Conservation (phyloP, 2,797 vertebrate species). For the Cyprinodon diabolis region DNA sequence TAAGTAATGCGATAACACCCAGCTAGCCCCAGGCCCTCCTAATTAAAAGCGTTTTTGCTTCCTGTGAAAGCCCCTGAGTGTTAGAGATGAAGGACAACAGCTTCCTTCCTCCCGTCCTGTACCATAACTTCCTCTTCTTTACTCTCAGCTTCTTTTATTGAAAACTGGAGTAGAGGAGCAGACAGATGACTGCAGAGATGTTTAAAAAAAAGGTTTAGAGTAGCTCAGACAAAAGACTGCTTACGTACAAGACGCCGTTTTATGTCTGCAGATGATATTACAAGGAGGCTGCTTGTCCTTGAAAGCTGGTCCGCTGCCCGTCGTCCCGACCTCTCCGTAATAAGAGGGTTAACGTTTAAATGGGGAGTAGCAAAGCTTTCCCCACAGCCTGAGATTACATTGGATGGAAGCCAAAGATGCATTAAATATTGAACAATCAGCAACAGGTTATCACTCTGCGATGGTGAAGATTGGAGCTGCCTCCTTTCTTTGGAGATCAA, state of each 20-base stretch:
- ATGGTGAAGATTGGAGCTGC: conserved; percentile 3
- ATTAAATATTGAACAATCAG: conserved; percentile 53
- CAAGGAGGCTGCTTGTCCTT: conserved; percentile 31
- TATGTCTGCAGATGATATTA: neutral
- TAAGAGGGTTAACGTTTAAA: conserved; percentile 21
- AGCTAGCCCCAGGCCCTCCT: conserved; percentile 53
- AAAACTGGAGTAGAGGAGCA: neutral
- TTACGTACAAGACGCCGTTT: neutral
- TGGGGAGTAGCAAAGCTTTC: conserved; percentile 23
- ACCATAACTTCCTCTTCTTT: neutral
- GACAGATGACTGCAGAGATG: neutral
- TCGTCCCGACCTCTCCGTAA: conserved; percentile 20
- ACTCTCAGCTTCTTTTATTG: neutral
- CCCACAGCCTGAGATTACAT: conserved; percentile 49
- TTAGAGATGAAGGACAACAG: conserved; percentile 23
- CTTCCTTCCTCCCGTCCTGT: conserved; percentile 8
- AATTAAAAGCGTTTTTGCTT: conserved; percentile 53
- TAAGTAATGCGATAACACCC: conserved; percentile 17
- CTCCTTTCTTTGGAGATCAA: neutral
- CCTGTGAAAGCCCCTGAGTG: conserved; percentile 9
- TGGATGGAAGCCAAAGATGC: conserved; percentile 58
- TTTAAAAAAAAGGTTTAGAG: neutral
- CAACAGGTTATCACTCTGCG: conserved; percentile 25
- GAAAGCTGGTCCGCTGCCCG: conserved; percentile 48
- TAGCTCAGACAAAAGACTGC: neutral